Evolutionary conservation across 2,113 vertebrate genomes (phyloP).

Genomic region (Rhabdomys dilectus): DNA sequence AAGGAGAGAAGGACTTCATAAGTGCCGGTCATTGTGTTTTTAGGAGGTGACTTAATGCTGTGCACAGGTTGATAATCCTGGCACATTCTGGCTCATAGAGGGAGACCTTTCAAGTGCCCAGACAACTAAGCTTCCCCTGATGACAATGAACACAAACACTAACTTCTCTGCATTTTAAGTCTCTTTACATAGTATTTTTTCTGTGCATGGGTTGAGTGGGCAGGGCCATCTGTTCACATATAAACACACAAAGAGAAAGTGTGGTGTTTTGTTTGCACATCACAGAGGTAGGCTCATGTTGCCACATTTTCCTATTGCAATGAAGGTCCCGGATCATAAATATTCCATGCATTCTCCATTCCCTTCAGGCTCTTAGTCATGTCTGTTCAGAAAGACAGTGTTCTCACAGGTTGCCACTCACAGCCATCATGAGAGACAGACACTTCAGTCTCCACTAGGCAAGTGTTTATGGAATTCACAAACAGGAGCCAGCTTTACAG

Average conservation of each 20-base stretch:
- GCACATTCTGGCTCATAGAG: neutral
- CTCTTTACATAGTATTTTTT: neutral
- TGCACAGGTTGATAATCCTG: neutral
- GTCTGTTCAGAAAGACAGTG: slow-evolving; percentile 71
- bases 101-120: neutral
- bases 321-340: slow-evolving; percentile 72
- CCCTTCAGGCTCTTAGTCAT: slow-evolving; percentile 74
- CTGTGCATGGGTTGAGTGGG: neutral
- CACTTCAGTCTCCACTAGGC: neutral
- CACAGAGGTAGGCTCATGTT: neutral
- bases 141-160: neutral
- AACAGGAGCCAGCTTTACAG: slow-evolving; percentile 79
- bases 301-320: slow-evolving; percentile 58
- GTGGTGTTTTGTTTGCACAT: slow-evolving; percentile 13
- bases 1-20: neutral
- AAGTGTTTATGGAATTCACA: slow-evolving; percentile 71
- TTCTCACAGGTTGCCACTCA: slow-evolving; percentile 71
- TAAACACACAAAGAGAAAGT: neutral
- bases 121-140: neutral
- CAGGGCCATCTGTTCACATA: neutral
- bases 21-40: neutral
- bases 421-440: slow-evolving; percentile 31
- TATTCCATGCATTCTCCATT: slow-evolving; percentile 56
- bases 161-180: neutral
- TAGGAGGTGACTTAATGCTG: neutral